phyloP scores from a whole-genome alignment of 1,140 invertebrate genomes.

The Drosophila insularis region DNA sequence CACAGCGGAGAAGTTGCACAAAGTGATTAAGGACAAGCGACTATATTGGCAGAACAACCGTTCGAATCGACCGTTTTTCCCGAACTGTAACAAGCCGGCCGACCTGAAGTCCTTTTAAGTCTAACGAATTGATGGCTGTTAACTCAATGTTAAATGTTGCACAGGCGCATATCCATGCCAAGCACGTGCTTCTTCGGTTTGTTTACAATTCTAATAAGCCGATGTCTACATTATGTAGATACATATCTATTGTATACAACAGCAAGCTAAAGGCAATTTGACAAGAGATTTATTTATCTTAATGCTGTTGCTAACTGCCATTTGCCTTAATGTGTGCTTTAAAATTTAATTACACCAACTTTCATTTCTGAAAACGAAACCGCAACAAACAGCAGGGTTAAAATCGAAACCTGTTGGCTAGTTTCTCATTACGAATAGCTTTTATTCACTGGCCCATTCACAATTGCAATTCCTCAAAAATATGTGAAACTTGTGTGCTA shows the following conservation, averaged over 20 bases:
- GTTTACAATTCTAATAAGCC: conserved; percentile 42
- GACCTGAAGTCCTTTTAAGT: conserved; percentile 16
- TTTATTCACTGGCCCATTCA: too few species aligned
- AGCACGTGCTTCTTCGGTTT: conserved; percentile 54
- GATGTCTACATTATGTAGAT: neutral
- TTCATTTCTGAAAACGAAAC: too few species aligned
- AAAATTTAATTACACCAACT: too few species aligned
- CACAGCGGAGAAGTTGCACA: neutral
- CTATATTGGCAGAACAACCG: neutral
- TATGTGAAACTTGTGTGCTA: too few species aligned
- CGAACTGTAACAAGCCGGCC: conserved; percentile 34
- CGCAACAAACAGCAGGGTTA: too few species aligned
- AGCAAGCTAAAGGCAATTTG: neutral
- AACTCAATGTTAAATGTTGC: conserved; percentile 37
- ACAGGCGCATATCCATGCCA: conserved; percentile 35
- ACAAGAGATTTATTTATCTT: too few species aligned
- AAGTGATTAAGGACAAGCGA: neutral
- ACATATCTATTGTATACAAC: neutral
- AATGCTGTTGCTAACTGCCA: too few species aligned
- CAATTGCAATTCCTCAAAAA: too few species aligned
- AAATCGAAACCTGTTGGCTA: too few species aligned
- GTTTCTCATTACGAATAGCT: too few species aligned
- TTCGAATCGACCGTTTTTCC: conserved; percentile 22
- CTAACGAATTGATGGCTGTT: conserved; percentile 40
- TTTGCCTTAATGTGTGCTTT: too few species aligned